A percentile compares a stretch with the other conserved stretches of the same genome.
These are phyloP conservation scores for Bufo bufo DNA, from an alignment of 2,113 vertebrate species.

Conservation along the genomic window DNA sequence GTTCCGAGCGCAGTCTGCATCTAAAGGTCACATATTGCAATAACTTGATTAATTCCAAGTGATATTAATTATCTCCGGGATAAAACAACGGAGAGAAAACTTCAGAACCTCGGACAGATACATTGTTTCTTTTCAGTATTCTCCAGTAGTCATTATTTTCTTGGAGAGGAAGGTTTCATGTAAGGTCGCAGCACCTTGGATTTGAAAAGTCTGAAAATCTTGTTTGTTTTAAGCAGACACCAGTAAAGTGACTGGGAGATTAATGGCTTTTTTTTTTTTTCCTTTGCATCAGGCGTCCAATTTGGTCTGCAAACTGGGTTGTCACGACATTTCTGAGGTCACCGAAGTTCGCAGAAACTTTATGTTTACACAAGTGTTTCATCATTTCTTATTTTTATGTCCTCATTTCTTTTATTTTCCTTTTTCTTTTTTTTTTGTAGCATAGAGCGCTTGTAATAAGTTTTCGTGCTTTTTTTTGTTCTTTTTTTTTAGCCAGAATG, in stretches of 20 bases:
- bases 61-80: neutral
- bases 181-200: neutral
- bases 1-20: too few relatives aligned
- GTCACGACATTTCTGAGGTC: neutral
- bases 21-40: neutral
- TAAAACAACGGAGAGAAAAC: neutral
- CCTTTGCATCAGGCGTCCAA: neutral
- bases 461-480: too few relatives aligned
- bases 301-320: neutral
- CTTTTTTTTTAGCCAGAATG: too few relatives aligned
- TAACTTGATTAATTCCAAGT: neutral
- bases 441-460: too few relatives aligned
- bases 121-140: neutral
- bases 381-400: neutral
- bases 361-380: neutral
- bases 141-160: neutral
- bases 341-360: neutral
- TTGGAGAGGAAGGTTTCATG: neutral
- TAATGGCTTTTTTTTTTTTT: too few relatives aligned
- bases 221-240: neutral
- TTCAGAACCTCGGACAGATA: neutral
- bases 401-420: neutral
- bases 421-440: neutral
- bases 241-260: conserved; percentile 1
- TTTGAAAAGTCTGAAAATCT: neutral